Evolutionary conservation across 1,140 invertebrate genomes (phyloP).

Genomic region (Brachionus plicatilis): DNA sequence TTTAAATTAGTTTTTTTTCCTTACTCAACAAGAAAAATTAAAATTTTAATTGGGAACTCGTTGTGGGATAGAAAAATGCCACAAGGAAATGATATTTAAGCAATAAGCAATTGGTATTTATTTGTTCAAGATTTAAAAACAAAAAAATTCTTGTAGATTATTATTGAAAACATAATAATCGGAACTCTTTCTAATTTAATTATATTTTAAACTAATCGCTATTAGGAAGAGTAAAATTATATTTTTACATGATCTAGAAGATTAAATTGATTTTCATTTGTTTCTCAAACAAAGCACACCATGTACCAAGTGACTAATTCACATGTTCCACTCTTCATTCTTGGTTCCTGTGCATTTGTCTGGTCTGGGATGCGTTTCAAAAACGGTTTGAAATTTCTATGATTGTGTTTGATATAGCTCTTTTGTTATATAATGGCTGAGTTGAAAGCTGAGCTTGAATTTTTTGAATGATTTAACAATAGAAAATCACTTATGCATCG

Average conservation of each 20-base stretch:
- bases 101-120: background rate
- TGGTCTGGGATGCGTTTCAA: background rate
- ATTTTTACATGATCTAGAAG: background rate
- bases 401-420: background rate
- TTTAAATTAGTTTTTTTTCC: background rate
- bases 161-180: too few relatives aligned
- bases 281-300: background rate
- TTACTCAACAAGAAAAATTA: background rate
- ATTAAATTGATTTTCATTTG: background rate
- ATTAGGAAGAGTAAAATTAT: too few relatives aligned
- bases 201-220: too few relatives aligned
- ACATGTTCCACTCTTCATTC: background rate
- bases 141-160: too few relatives aligned
- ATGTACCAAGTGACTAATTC: background rate
- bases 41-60: background rate
- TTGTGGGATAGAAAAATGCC: background rate
- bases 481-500: background rate
- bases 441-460: background rate
- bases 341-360: background rate
- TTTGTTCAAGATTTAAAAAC: background rate
- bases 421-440: background rate
- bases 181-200: too few relatives aligned
- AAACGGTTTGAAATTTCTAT: background rate
- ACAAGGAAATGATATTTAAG: background rate
- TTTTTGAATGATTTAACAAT: background rate